Percentiles rank a stretch among this genome's conserved stretches.
phyloP scores from a whole-genome alignment of 2,113 vertebrate genomes.

The Willisornis vidua region DNA sequence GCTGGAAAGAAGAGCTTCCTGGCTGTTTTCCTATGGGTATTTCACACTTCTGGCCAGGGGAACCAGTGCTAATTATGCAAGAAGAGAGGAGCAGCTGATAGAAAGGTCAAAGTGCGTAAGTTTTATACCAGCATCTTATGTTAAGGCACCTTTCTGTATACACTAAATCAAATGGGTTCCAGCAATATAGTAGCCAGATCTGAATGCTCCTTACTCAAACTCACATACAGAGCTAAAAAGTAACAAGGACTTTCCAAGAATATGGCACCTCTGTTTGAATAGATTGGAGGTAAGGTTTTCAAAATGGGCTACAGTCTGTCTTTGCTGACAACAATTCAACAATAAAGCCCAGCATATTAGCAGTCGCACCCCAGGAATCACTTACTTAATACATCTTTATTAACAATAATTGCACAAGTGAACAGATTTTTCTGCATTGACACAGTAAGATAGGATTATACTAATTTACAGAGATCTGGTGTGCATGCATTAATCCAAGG shows the following conservation, averaged over 20 bases:
- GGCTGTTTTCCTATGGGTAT: not conserved
- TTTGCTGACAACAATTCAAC: not conserved
- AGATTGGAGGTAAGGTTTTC: not conserved
- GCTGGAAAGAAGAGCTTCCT: not conserved
- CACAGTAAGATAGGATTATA: not conserved
- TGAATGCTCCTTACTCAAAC: not conserved
- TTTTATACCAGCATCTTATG: not conserved
- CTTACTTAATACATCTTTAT: constrained; percentile 36
- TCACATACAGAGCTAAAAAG: not conserved
- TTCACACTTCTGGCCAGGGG: not conserved
- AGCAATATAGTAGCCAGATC: not conserved
- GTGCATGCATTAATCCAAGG: not conserved
- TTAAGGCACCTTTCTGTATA: not conserved
- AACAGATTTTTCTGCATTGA: not conserved
- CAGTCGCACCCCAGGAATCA: not conserved
- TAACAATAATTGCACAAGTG: not conserved
- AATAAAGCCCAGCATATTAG: not conserved
- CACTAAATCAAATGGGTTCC: not conserved
- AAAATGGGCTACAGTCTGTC: not conserved
- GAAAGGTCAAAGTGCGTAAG: not conserved
- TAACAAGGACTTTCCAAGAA: not conserved
- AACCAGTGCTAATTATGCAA: not conserved
- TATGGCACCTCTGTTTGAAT: not conserved
- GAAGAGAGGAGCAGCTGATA: not conserved
- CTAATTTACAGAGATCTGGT: not conserved